These are phyloP conservation scores for Drosophila nasuta DNA, from an alignment of 1,140 invertebrate genomes.

Conservation along the genomic window DNA sequence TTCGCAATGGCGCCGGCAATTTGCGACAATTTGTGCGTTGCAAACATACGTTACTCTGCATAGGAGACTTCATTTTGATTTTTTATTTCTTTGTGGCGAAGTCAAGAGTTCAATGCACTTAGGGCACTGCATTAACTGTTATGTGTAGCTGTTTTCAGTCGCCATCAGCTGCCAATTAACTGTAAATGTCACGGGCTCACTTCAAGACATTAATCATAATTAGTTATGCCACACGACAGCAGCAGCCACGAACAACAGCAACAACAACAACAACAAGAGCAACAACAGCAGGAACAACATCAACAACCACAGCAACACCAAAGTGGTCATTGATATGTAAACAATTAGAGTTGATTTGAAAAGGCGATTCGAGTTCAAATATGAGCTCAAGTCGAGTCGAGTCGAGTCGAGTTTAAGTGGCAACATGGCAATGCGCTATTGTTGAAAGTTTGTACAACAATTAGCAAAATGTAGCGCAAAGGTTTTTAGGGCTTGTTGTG, in stretches of 20 bases:
- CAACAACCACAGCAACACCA: conserved; percentile 12
- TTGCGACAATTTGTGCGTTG: conserved; percentile 46
- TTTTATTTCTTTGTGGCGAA: background rate
- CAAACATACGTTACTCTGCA: conserved; percentile 4
- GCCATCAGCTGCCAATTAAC: conserved; percentile 59
- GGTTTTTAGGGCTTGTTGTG: conserved; percentile 36
- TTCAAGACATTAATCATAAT: conserved; percentile 76
- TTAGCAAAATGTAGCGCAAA: conserved; percentile 66
- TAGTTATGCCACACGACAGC: conserved; percentile 78
- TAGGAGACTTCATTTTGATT: background rate
- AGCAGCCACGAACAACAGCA: conserved; percentile 21
- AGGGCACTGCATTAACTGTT: conserved; percentile 32
- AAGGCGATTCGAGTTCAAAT: conserved; percentile 56
- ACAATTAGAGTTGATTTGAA: conserved; percentile 79
- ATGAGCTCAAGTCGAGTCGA: conserved; percentile 5
- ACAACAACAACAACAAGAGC: conserved; percentile 19
- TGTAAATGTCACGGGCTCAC: conserved; percentile 76
- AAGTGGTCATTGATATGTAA: conserved; percentile 74
- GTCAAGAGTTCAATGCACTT: conserved; percentile 65
- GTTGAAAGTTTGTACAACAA: conserved; percentile 77
- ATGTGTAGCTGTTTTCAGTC: conserved; percentile 5
- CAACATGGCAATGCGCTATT: conserved; percentile 54
- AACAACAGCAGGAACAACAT: conserved; percentile 1
- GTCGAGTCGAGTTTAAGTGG: conserved; percentile 51
- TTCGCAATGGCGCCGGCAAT: conserved; percentile 32